Evolutionary conservation across 2,797 vertebrate species (phyloP).

Genomic region (Coracias cyanogaster): DNA sequence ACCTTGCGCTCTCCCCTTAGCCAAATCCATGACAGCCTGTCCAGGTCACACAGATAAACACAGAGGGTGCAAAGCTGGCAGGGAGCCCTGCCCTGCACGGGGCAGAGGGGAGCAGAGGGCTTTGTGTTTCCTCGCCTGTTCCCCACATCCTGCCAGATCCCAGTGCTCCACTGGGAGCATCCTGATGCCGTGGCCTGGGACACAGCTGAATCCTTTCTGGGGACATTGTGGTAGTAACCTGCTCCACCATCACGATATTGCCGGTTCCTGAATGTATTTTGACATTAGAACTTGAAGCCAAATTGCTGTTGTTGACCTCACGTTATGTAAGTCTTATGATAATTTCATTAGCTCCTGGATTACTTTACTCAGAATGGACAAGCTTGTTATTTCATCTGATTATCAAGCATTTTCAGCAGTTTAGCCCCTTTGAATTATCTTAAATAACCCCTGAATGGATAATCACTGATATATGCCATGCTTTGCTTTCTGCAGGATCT

Average conservation of each 20-base stretch:
- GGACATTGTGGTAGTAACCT: neutral
- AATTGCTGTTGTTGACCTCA: neutral
- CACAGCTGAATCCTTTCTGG: neutral
- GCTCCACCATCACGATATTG: neutral
- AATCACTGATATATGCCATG: neutral
- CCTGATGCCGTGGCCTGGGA: rapidly evolving
- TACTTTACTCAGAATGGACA: neutral
- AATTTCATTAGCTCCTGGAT: neutral
- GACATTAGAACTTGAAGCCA: neutral
- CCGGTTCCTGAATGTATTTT: neutral
- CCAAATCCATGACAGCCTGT: rapidly evolving
- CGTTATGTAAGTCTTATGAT: neutral
- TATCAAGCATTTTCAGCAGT: neutral
- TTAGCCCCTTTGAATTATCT: neutral
- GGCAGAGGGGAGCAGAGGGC: neutral
- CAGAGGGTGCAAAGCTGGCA: neutral
- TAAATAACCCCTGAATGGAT: neutral
- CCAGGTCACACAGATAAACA: neutral
- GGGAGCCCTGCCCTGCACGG: neutral
- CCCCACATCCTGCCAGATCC: neutral
- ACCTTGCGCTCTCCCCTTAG: neutral
- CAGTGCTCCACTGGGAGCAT: neutral
- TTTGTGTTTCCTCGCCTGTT: rapidly evolving
- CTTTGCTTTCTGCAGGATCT: neutral
- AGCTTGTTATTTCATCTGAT: neutral